phyloP scores from a whole-genome alignment of 2,888 invertebrate genomes.

The Calameuta filiformis region DNA sequence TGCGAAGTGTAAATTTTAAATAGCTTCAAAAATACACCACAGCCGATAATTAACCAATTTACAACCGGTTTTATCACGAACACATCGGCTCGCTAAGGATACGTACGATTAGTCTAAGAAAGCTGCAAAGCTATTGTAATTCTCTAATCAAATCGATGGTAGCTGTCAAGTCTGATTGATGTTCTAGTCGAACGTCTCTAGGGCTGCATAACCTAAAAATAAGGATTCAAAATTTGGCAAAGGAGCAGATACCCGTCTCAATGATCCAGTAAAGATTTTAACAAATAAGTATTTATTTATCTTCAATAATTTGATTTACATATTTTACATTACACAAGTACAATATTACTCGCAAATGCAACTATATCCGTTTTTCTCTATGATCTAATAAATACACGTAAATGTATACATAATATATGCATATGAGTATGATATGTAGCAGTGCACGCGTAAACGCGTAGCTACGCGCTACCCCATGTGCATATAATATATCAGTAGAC shows the following conservation, averaged over 20 bases:
- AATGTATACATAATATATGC: conserved; percentile 2
- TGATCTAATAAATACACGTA: conserved; percentile 10
- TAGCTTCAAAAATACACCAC: no score
- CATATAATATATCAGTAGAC: conserved; percentile 8
- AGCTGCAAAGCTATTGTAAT: neutral
- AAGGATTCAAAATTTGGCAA: neutral
- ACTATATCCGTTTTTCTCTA: conserved; percentile 6
- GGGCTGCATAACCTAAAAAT: neutral
- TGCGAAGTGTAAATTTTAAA: no score
- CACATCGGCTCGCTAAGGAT: no score
- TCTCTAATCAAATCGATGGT: neutral
- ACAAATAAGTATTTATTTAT: conserved; percentile 18
- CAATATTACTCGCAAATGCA: conserved; percentile 14
- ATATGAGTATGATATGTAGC: conserved; percentile 6
- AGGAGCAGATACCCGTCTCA: neutral
- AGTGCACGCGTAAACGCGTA: neutral
- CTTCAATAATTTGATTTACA: conserved; percentile 20
- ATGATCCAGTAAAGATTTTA: neutral
- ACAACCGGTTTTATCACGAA: no score
- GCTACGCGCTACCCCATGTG: neutral
- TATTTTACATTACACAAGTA: conserved; percentile 19
- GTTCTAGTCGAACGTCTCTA: neutral
- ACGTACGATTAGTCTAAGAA: neutral
- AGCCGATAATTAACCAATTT: no score
- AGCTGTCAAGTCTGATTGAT: neutral